Base-by-base conservation (phyloP, 2,888 invertebrate genomes). In the Drosophila mayaguana region DNA sequence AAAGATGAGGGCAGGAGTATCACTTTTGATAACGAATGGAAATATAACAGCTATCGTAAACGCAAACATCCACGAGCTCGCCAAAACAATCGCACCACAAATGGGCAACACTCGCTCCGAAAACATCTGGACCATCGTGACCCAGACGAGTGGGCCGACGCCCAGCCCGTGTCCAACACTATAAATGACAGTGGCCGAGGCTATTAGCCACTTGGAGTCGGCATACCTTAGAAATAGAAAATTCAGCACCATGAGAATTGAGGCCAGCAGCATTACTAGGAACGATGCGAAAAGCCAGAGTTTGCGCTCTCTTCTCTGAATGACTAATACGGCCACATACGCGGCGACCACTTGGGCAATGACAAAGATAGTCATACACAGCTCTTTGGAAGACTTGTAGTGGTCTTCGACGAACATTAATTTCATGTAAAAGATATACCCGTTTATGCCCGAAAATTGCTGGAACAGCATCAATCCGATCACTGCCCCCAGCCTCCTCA, bases 401-500 rank as follows among this genome's bases (percentile, higher is more conserved):
- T 20, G 2, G 1, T 20, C 1, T 20, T 20, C 12, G 6, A 2
- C 16, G 3, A 45, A 1, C 53, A 98, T 97, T 0, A 93, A 91
- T 0, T 94, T 94, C 0, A 95, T 94, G 85, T 96, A 97, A 91
- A 97, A 96, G 63, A 97, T 95, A 1, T 97, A 95, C 0, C 96
- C 96, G 87, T 97, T 97, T 55, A 97, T 95, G 42, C 97, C 97
- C 57, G 96, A 95, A 34, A 97, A 93, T 90, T 98, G 97, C 90
- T 98, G 98, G 92, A 97, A 96, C 74, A 97, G 92, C 97, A 97
- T 97, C n/a, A 98, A 93, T 1, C 95, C 94, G 77, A 96, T 95
- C 64, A 95, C 95, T 57, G 97, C 95, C 2, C 95, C 54, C 0
- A 96, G 92, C 0, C 95, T 96, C 85, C 94, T 95, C 20, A 94